A percentile compares a stretch with the other conserved stretches of the same genome.
These are phyloP conservation scores for Hycleus cichorii DNA, from an alignment of 1,140 invertebrate genomes.

Conservation along the genomic window DNA sequence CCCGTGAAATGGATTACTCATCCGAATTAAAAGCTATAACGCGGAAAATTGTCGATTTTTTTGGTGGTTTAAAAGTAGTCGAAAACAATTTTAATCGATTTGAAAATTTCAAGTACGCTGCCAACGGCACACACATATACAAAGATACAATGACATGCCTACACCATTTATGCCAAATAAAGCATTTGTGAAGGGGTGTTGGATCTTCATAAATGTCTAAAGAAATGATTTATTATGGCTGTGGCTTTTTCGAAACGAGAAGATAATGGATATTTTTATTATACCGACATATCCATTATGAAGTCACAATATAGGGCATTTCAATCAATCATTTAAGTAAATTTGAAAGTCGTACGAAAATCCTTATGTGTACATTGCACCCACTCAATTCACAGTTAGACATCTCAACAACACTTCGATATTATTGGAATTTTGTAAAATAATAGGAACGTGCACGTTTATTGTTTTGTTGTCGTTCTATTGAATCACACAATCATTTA, in stretches of 20 bases:
- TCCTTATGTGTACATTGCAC: constrained; percentile 13
- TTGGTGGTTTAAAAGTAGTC: background rate
- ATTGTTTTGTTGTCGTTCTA: no score
- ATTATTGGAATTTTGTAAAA: no score
- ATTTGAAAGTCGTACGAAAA: constrained; percentile 17
- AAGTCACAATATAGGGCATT: constrained; percentile 23
- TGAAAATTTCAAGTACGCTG: background rate
- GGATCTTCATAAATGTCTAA: constrained; percentile 34
- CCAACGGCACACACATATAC: no score
- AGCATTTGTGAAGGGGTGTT: constrained; percentile 28
- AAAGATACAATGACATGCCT: constrained; percentile 9
- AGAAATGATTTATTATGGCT: constrained; percentile 30
- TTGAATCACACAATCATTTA: no score
- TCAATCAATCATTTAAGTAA: constrained; percentile 20
- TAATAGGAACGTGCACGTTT: no score
- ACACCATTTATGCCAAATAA: constrained; percentile 21
- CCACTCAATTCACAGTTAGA: background rate
- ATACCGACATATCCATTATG: constrained; percentile 32
- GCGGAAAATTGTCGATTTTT: no score
- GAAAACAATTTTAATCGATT: constrained; percentile 10
- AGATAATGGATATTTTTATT: constrained; percentile 34
- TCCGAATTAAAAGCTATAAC: no score
- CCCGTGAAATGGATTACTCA: no score
- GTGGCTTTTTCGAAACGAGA: constrained; percentile 31
- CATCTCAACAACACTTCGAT: no score